A percentile compares a stretch with the other conserved stretches of the same genome.
phyloP scores from a whole-genome alignment of 2,888 invertebrate species.

The Bibio marci region DNA sequence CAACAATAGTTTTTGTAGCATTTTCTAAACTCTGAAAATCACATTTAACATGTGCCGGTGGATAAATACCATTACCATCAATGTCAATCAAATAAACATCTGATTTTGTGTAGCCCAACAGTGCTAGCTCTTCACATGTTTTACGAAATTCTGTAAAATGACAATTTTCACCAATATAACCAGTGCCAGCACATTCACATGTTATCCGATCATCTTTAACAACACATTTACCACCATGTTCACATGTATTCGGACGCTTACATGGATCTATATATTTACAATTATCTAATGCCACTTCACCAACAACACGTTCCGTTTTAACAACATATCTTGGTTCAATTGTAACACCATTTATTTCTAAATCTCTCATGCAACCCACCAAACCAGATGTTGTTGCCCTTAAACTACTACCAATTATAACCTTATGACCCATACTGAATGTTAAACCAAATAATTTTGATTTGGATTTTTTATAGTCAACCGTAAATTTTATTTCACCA shows the following conservation, averaged over 20 bases:
- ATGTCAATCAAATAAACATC: slow-evolving; percentile 88
- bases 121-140: slow-evolving; percentile 81
- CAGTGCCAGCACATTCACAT: slow-evolving; percentile 80
- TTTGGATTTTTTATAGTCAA: slow-evolving; percentile 58
- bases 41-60: slow-evolving; percentile 82
- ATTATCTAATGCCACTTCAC: slow-evolving; percentile 78
- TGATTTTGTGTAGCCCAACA: slow-evolving; percentile 74
- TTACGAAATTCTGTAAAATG: slow-evolving; percentile 84
- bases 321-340: slow-evolving; percentile 69
- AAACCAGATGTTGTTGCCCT: slow-evolving; percentile 56
- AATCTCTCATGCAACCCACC: slow-evolving; percentile 82
- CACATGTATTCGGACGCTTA: slow-evolving; percentile 75
- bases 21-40: slow-evolving; percentile 79
- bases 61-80: slow-evolving; percentile 82
- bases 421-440: slow-evolving; percentile 50
- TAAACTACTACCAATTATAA: slow-evolving; percentile 65
- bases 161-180: slow-evolving; percentile 85
- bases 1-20: slow-evolving; percentile 72
- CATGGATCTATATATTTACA: slow-evolving; percentile 83
- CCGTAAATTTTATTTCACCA: slow-evolving; percentile 54
- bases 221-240: slow-evolving; percentile 81
- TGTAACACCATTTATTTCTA: slow-evolving; percentile 62
- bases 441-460: slow-evolving; percentile 46
- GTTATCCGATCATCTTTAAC: slow-evolving; percentile 73
- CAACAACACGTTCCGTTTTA: slow-evolving; percentile 67